Conservation (phyloP, 2,797 vertebrate species). For the Tiaroga cobitis region DNA sequence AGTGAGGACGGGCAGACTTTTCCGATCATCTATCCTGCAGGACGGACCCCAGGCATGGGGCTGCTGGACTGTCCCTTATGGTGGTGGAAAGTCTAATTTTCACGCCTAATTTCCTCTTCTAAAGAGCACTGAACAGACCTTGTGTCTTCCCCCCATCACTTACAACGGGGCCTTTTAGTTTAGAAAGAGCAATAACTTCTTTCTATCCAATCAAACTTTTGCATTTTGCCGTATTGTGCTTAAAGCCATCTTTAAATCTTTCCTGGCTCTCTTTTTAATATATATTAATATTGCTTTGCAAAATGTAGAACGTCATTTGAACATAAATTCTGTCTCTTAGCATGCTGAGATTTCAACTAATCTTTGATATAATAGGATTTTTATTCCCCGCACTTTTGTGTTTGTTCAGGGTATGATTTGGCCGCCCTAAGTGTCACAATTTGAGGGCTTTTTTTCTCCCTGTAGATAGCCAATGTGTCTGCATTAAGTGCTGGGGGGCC, state of each 20-base stretch:
- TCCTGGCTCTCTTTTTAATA: conserved; percentile 52
- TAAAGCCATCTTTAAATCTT: conserved; percentile 63
- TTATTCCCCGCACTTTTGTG: conserved; percentile 74
- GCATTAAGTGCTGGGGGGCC: conserved; percentile 82
- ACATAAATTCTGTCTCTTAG: conserved; percentile 68
- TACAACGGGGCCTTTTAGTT: neutral
- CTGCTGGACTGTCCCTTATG: conserved; percentile 40
- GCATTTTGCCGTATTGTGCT: conserved; percentile 54
- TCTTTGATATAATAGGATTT: conserved; percentile 75
- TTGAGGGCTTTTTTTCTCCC: conserved; percentile 65
- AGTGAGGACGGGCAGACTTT: conserved; percentile 56
- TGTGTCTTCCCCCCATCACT: conserved; percentile 25
- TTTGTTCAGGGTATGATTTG: conserved; percentile 80
- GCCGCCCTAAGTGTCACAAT: conserved; percentile 69
- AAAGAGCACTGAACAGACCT: conserved; percentile 38
- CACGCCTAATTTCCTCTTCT: conserved; percentile 53
- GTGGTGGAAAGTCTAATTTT: conserved; percentile 33
- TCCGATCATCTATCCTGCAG: conserved; percentile 56
- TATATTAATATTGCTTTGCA: conserved; percentile 69
- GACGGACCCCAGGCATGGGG: conserved; percentile 47
- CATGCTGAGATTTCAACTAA: conserved; percentile 73
- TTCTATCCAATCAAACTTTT: conserved; percentile 50
- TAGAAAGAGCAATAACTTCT: conserved; percentile 28
- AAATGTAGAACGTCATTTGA: conserved; percentile 68
- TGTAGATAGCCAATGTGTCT: conserved; percentile 77